Conservation (phyloP, 2,888 invertebrate genomes). For the Pachycephus smyrnensis region DNA sequence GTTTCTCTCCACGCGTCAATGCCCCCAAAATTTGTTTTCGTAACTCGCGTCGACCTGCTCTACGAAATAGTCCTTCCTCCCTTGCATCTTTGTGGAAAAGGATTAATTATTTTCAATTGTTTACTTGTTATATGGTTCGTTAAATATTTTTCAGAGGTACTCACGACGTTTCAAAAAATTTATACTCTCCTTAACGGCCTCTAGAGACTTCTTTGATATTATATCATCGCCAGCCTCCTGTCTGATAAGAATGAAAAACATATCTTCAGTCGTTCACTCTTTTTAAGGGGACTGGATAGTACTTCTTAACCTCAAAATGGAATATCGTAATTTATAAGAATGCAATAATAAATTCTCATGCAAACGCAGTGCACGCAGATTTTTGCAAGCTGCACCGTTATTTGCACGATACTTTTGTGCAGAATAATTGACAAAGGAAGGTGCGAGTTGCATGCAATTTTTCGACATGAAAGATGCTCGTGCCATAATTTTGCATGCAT, state of each 20-base stretch:
- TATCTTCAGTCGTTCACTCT: too few relatives aligned
- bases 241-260: slow-evolving; percentile 29
- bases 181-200: slow-evolving; percentile 63
- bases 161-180: slow-evolving; percentile 65
- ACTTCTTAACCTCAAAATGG: too few relatives aligned
- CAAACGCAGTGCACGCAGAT: too few relatives aligned
- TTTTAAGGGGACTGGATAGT: too few relatives aligned
- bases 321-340: too few relatives aligned
- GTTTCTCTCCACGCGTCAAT: slow-evolving; percentile 48
- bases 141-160: slow-evolving; percentile 23
- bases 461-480: too few relatives aligned
- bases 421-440: too few relatives aligned
- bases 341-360: too few relatives aligned
- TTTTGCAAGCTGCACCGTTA: too few relatives aligned
- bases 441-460: too few relatives aligned
- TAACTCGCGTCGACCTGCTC: slow-evolving; percentile 43
- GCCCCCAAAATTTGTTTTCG: slow-evolving; percentile 46
- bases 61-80: slow-evolving; percentile 55
- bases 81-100: slow-evolving; percentile 42
- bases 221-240: slow-evolving; percentile 56
- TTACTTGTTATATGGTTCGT: not conserved
- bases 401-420: too few relatives aligned
- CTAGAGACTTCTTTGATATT: slow-evolving; percentile 65
- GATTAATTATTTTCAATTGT: not conserved
- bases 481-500: too few relatives aligned